These are phyloP conservation scores for Centropus bengalensis DNA, from an alignment of 2,113 vertebrate genomes.

Conservation along the genomic window DNA sequence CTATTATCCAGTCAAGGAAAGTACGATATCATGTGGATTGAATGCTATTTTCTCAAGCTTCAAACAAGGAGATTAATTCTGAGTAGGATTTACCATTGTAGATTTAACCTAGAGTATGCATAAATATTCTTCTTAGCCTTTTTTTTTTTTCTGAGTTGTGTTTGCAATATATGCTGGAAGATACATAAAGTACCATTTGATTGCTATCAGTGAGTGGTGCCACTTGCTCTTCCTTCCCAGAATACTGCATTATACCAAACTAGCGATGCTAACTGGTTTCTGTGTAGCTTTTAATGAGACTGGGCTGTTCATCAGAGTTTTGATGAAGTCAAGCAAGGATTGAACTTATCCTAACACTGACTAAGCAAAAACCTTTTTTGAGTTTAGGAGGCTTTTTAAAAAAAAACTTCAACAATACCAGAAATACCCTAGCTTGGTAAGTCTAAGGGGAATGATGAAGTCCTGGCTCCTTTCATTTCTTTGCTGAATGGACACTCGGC, in stretches of 20 bases:
- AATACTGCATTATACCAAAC: not conserved
- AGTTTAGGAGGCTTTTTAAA: no score
- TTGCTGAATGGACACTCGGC: not conserved
- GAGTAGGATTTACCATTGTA: not conserved
- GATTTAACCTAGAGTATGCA: not conserved
- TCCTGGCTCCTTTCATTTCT: not conserved
- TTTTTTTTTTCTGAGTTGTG: not conserved
- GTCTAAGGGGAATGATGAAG: not conserved
- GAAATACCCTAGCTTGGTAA: not conserved
- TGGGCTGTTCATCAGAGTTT: not conserved
- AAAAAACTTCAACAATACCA: not conserved
- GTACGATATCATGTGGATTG: not conserved
- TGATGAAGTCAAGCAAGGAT: not conserved
- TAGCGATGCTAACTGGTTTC: not conserved
- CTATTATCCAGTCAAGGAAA: not conserved
- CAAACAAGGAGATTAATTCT: not conserved
- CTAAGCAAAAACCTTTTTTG: not conserved
- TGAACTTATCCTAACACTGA: not conserved
- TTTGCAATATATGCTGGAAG: not conserved
- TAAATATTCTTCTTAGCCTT: not conserved
- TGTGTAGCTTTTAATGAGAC: not conserved
- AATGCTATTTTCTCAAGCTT: slow-evolving; percentile 20
- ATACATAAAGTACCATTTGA: not conserved
- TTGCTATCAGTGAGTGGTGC: not conserved
- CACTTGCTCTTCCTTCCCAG: not conserved